A percentile compares a stretch with the other conserved stretches of the same genome.
phyloP scores from a whole-genome alignment of 2,888 invertebrate genomes.

The Ephialtes manifestator region DNA sequence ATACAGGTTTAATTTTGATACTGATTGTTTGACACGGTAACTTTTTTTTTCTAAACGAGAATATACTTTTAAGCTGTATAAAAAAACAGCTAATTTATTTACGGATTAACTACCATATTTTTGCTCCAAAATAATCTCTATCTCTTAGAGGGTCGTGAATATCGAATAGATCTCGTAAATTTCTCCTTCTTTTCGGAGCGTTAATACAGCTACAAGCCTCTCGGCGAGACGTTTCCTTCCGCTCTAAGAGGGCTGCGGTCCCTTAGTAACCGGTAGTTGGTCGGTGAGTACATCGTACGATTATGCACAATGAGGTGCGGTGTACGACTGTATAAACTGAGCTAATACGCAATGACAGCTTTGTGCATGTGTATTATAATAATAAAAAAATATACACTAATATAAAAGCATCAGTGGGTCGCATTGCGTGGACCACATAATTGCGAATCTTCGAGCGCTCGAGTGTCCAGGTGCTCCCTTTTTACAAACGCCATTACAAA shows the following conservation, averaged over 20 bases:
- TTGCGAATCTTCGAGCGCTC: conserved; percentile 81
- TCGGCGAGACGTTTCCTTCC: conserved; percentile 37
- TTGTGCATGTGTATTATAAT: conserved; percentile 8
- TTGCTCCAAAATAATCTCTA: too few relatives aligned
- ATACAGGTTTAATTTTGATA: too few relatives aligned
- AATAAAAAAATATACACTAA: conserved; percentile 23
- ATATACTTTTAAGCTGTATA: too few relatives aligned
- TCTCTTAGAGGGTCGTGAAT: not conserved
- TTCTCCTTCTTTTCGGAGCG: not conserved
- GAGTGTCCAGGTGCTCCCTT: conserved; percentile 81
- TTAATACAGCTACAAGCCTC: conserved; percentile 7
- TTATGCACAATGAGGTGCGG: conserved; percentile 46
- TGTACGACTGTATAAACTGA: conserved; percentile 8
- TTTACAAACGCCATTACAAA: conserved; percentile 42
- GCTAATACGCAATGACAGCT: conserved; percentile 32
- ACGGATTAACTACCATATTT: too few relatives aligned
- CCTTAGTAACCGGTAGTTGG: not conserved
- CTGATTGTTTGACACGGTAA: too few relatives aligned
- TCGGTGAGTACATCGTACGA: conserved; percentile 1
- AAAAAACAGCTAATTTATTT: too few relatives aligned
- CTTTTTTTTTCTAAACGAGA: too few relatives aligned
- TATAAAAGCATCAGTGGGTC: conserved; percentile 20
- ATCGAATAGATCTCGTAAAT: not conserved
- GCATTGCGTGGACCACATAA: conserved; percentile 68
- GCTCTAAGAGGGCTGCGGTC: not conserved